Conservation (phyloP, 2,888 invertebrate genomes). For the Fabriciana adippe region DNA sequence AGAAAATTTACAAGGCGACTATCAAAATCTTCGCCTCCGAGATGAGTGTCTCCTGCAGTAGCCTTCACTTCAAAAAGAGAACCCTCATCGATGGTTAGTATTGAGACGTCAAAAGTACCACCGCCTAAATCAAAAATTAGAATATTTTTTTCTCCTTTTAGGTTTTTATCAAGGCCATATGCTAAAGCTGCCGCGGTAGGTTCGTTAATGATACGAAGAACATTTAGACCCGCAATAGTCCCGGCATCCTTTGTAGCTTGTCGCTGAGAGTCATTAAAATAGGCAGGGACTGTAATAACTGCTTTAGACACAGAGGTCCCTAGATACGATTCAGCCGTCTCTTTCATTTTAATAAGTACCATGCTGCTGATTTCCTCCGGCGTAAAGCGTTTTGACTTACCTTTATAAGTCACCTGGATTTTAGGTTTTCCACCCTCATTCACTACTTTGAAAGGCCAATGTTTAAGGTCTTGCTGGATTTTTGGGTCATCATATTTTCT, state of each 20-base stretch:
- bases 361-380: conserved; percentile 88
- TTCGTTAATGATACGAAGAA: conserved; percentile 91
- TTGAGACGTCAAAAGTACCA: conserved; percentile 91
- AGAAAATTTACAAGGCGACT: conserved; percentile 85
- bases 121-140: conserved; percentile 85
- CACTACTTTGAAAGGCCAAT: conserved; percentile 91
- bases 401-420: conserved; percentile 84
- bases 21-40: conserved; percentile 89
- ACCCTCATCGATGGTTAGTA: conserved; percentile 90
- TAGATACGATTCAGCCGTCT: conserved; percentile 87
- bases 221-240: conserved; percentile 87
- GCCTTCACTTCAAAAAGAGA: conserved; percentile 90
- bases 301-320: conserved; percentile 86
- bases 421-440: conserved; percentile 86
- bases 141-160: conserved; percentile 84
- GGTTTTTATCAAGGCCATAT: conserved; percentile 86
- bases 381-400: conserved; percentile 83
- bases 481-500: conserved; percentile 88
- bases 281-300: conserved; percentile 91
- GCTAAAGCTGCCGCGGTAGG: conserved; percentile 90
- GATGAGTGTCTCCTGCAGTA: conserved; percentile 92
- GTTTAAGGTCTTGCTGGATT: conserved; percentile 89
- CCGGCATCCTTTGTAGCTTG: conserved; percentile 93
- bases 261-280: conserved; percentile 87
- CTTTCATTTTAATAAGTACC: conserved; percentile 81